Evolutionary conservation across 2,113 vertebrate species (phyloP).

Genomic region (Amblyopsis rosae): DNA sequence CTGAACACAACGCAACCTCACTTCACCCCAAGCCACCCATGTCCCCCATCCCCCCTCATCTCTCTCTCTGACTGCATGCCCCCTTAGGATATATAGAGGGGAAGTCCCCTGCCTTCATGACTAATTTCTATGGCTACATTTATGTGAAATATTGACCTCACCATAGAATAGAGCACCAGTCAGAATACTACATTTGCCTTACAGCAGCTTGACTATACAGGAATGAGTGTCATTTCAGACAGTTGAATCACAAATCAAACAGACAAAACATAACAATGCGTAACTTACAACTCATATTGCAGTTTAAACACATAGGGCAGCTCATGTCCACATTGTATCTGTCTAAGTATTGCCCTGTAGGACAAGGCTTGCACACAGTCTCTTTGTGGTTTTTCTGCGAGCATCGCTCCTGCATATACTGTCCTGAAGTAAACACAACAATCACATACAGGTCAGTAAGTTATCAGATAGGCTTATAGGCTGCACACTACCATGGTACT

Average conservation of each 20-base stretch:
- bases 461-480: too few relatives aligned
- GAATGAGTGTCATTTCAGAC: background rate
- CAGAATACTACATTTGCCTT: background rate
- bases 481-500: too few relatives aligned
- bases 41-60: background rate
- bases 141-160: slow-evolving; percentile 38
- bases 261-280: background rate
- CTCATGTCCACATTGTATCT: background rate
- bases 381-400: fast-evolving
- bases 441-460: background rate
- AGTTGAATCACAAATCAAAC: background rate
- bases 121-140: slow-evolving; percentile 21
- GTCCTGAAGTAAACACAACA: slow-evolving; percentile 29
- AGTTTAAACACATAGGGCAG: slow-evolving; percentile 39
- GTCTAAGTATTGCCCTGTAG: fast-evolving
- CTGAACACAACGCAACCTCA: too few relatives aligned
- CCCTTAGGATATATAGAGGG: slow-evolving; percentile 37
- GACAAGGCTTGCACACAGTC: slow-evolving; percentile 11
- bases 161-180: slow-evolving; percentile 32
- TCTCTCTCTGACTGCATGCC: slow-evolving; percentile 58
- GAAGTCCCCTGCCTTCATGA: slow-evolving; percentile 43
- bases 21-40: too few relatives aligned
- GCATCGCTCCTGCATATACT: fast-evolving
- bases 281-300: slow-evolving; percentile 52
- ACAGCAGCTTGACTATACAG: background rate